phyloP scores from a whole-genome alignment of 2,888 invertebrate genomes.

The Fragum fragum region DNA sequence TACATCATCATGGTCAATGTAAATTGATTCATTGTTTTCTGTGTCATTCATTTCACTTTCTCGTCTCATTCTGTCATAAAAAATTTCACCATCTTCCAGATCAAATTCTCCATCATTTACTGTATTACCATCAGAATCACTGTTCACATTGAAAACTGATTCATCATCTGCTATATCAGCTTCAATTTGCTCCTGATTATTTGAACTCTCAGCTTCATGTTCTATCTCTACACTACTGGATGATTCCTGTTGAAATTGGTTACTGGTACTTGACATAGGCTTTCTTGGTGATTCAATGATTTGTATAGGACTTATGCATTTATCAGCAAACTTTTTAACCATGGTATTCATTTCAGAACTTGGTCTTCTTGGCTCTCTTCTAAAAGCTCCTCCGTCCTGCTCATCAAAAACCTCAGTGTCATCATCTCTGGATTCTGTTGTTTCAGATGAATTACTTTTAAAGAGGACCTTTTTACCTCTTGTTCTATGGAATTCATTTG shows the following conservation, averaged over 20 bases:
- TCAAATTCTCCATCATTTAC: background rate
- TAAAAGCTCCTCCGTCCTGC: conserved; percentile 20
- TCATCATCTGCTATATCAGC: conserved; percentile 1
- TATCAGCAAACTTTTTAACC: conserved; percentile 21
- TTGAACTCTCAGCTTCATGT: background rate
- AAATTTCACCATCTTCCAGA: conserved; percentile 47
- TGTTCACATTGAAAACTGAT: conserved; percentile 4
- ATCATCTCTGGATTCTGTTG: background rate
- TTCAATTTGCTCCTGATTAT: background rate
- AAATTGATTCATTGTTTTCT: background rate
- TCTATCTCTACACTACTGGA: background rate
- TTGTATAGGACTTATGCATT: conserved; percentile 42
- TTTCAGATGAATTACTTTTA: conserved; percentile 8
- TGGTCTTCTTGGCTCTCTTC: background rate
- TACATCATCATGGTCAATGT: conserved; percentile 5
- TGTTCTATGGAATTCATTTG: conserved; percentile 31
- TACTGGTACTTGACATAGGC: background rate
- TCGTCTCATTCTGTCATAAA: conserved; percentile 47
- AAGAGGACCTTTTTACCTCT: conserved; percentile 6
- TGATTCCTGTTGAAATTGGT: background rate
- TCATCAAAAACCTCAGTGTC: conserved; percentile 16
- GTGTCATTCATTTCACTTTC: conserved; percentile 28
- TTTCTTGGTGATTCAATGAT: conserved; percentile 48
- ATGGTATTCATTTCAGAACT: conserved; percentile 17
- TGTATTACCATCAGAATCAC: background rate